phyloP scores from a whole-genome alignment of 2,797 vertebrate species.

The Acipenser transmontanus region DNA sequence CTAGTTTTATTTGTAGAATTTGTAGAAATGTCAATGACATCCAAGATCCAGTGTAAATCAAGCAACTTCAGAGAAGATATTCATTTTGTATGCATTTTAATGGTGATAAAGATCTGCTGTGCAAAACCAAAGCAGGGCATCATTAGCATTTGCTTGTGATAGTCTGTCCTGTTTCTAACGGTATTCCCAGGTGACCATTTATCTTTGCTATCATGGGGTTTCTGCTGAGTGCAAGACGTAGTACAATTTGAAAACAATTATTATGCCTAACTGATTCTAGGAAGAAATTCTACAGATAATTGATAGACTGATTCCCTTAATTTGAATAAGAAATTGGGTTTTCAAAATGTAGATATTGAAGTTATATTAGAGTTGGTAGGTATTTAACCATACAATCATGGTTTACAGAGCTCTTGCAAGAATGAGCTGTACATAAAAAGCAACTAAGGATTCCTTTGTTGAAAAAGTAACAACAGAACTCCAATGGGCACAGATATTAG shows the following conservation, averaged over 20 bases:
- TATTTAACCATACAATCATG: no score
- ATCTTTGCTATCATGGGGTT: background rate
- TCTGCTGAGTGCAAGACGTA: background rate
- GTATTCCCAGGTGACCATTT: background rate
- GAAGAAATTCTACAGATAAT: background rate
- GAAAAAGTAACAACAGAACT: no score
- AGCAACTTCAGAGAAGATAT: no score
- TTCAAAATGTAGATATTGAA: background rate
- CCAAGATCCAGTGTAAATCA: no score
- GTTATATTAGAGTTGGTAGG: no score
- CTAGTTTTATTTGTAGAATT: no score
- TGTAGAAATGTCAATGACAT: no score
- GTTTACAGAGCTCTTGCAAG: no score
- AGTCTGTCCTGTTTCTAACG: background rate
- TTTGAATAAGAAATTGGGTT: background rate
- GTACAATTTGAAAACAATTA: background rate
- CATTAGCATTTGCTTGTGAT: background rate
- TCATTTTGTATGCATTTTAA: no score
- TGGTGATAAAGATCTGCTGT: background rate
- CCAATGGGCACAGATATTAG: no score
- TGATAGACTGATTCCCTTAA: constrained; percentile 1
- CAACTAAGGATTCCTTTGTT: no score
- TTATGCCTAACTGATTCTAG: background rate
- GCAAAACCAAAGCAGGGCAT: background rate
- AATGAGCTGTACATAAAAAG: no score